Evolutionary conservation across 2,888 invertebrate genomes (phyloP), one percentile per base, ranked within the genome.

Genomic region (Phrixothrix hirtus): DNA sequence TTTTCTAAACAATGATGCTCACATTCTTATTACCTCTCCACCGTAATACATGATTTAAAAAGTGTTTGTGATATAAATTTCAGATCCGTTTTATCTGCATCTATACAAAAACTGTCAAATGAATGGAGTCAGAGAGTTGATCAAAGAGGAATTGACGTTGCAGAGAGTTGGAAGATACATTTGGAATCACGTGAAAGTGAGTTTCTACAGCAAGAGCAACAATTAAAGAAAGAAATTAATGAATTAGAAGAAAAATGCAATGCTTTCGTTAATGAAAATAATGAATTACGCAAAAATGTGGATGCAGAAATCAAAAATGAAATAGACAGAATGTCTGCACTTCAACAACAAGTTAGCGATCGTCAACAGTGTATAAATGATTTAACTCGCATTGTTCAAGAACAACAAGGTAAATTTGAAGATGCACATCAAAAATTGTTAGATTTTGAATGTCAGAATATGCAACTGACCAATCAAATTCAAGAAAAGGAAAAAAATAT

Each of bases 131-230:
- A 77, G 51, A 78, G 83, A 48, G 79, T 86, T 16, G 86, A 86
- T 65, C 84, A 86, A 69, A 78, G 84, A 59, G 86, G 86, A 42
- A 78, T 78, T 62, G 85, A 86, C 75, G 82, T 87, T 49, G 86
- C 86, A 6, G 82, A 83, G 72, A 78, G 85, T 64, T 86, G 86
- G 87, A 85, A 86, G 65, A 78, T 83, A 58, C 86, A 87, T 71
- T 69, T 87, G 48, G 77, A 81, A n/a, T 78, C 80, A 60, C 79
- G 83, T 30, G 86, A 87, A 75, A 75, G 73, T 6, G 86, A 85
- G 61, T 85, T 85, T 64, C 76, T 78, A 52, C 75, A 77, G 57
- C 67, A 71, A 2, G 83, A 83, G 71, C 70, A 74, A 42, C 77
- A 78, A 38, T 71, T 84, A 6, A 73, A 78, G 61, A 71, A 71